Conservation (phyloP, 2,113 vertebrate genomes). For the Rhadina sibilatrix region DNA sequence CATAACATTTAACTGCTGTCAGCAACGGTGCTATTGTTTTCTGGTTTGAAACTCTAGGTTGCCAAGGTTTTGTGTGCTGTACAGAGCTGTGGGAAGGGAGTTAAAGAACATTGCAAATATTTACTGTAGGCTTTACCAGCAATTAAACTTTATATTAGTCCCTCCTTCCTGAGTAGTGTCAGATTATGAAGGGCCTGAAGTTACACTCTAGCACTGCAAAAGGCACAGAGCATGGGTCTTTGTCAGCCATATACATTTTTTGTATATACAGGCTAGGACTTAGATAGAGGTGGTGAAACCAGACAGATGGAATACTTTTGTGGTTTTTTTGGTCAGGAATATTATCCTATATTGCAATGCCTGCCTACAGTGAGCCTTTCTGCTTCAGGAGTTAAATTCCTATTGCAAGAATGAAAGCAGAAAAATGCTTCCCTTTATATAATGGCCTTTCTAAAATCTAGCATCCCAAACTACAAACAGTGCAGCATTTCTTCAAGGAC, state of each 20-base stretch:
- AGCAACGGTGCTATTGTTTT: not conserved
- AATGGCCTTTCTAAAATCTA: not conserved
- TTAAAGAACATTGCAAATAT: conserved; percentile 19
- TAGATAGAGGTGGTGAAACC: not conserved
- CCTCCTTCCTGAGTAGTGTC: not conserved
- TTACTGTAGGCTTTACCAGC: not conserved
- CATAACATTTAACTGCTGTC: not conserved
- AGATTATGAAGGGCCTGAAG: not conserved
- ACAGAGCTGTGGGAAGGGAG: not conserved
- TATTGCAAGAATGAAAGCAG: not conserved
- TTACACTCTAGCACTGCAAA: not conserved
- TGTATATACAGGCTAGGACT: not conserved
- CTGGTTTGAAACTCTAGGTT: not conserved
- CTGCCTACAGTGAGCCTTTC: not conserved
- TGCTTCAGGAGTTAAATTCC: not conserved
- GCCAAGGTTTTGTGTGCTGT: not conserved
- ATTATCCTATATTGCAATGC: not conserved
- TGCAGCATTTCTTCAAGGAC: not conserved
- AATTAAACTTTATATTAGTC: not conserved
- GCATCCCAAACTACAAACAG: not conserved
- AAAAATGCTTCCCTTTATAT: not conserved
- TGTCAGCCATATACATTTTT: not conserved
- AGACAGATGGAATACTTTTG: not conserved
- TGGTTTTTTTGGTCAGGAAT: not conserved
- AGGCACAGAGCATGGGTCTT: not conserved